Evolutionary conservation across 2,888 invertebrate genomes (phyloP), one percentile per base, ranked within the genome.

Genomic region (Catocala sponsa): DNA sequence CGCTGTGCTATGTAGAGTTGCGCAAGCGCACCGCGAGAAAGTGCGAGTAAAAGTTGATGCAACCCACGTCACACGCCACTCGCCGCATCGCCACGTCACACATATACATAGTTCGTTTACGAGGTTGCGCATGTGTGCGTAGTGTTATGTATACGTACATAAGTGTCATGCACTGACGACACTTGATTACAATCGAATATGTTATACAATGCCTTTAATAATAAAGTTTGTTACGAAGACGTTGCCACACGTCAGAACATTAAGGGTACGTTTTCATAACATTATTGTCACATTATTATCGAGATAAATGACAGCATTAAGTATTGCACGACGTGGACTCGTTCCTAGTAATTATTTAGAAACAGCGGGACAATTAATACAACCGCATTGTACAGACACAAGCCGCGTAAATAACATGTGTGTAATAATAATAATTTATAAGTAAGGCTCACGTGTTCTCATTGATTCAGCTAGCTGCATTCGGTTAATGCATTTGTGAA

Each of bases 41-140:
- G 94, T 94, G 94, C 91, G 89, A 94, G 94, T 94, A 94, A 94
- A 94, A 94, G 94, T 94, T 93, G 94, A 94, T 92, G 94, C 94
- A 94, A 94, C 88, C 76, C 81, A 87, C 92, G 93, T 92, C 94
- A 92, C 87, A 83, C 82, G 78, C 74, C 80, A 76, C 76, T 77
- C 81, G 78, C 70, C 70, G 73, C 73, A 72, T 68, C 79, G 80
- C 81, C 80, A 81, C 85, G 83, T 83, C 84, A 86, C 86, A 83
- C 85, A 77, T 72, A 81, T 77, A 80, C 79, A 76, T 68, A 57
- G 55, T 57, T 59, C 63, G 54, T 63, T 42, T 62, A 61, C 51
- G 66, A 63, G 63, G 32, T 0, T 33, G n/a, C 25, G 48, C 9
- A 33, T n/a, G n/a, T 43, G 38, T 25, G 32, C 51, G 35, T 50